Percentiles rank a stretch among this genome's conserved stretches.
phyloP scores from a whole-genome alignment of 2,113 vertebrate genomes.

The Kryptolebias marmoratus region DNA sequence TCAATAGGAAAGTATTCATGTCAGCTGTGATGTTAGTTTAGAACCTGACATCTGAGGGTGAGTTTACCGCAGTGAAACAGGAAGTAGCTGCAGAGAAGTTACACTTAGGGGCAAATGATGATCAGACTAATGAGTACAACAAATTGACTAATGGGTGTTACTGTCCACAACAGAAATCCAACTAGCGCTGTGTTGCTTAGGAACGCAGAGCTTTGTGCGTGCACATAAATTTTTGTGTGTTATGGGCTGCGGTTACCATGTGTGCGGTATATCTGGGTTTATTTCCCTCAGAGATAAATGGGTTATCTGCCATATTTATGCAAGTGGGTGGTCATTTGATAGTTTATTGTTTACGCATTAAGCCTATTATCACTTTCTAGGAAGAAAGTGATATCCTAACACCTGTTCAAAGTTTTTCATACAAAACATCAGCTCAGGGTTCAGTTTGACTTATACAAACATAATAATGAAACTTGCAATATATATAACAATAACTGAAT shows the following conservation, averaged over 20 bases:
- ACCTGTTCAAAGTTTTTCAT: too few species aligned
- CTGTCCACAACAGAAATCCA: not conserved
- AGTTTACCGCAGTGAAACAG: too few species aligned
- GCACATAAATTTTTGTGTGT: conserved; percentile 3
- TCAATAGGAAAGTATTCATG: not conserved
- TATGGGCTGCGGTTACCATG: conserved; percentile 14
- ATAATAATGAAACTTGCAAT: not conserved
- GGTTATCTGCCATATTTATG: not conserved
- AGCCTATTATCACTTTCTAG: not conserved
- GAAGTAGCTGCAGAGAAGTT: not conserved
- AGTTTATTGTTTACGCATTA: not conserved
- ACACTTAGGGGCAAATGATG: conserved; percentile 12
- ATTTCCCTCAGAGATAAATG: not conserved
- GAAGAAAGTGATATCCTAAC: not conserved
- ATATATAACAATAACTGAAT: too few species aligned
- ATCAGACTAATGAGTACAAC: conserved; percentile 17
- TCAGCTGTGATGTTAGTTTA: not conserved
- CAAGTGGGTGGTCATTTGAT: not conserved
- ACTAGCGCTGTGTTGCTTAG: not conserved
- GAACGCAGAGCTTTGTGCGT: conserved; percentile 13
- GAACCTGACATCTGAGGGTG: conserved; percentile 3
- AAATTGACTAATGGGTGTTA: conserved; percentile 11
- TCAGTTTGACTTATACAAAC: not conserved
- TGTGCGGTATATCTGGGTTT: not conserved
- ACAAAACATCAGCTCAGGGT: not conserved